These are phyloP conservation scores for Zygogramma bicolorata DNA, from an alignment of 2,888 invertebrate genomes.

Conservation along the genomic window DNA sequence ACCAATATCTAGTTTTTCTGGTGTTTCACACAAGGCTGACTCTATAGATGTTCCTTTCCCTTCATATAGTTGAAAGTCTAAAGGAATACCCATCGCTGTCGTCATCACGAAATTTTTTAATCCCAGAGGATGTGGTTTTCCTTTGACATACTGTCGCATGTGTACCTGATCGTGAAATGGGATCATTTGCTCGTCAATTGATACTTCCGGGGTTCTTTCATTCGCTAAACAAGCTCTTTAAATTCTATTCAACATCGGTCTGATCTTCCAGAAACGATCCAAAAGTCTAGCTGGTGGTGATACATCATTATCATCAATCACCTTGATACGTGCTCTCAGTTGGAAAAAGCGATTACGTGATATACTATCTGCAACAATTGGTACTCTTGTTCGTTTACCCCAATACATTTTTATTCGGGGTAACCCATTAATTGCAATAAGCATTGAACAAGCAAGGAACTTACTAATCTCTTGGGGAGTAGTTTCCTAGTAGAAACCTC, in stretches of 20 bases:
- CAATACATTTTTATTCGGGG: neutral
- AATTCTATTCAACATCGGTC: neutral
- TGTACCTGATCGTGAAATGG: neutral
- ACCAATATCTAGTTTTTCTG: constrained; percentile 31
- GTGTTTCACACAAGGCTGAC: constrained; percentile 11
- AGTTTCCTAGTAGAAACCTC: neutral
- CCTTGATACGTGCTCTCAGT: neutral
- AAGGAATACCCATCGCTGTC: constrained; percentile 8
- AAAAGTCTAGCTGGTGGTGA: neutral
- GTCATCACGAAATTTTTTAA: constrained; percentile 19
- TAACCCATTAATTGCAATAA: neutral
- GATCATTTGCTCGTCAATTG: neutral
- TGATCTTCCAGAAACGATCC: neutral
- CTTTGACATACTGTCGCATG: no score
- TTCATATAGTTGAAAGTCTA: constrained; percentile 18
- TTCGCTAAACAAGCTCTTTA: neutral
- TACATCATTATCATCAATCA: neutral
- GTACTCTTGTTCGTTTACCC: neutral
- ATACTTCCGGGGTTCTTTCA: neutral
- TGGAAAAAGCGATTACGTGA: neutral
- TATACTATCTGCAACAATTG: neutral
- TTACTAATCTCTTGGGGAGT: neutral
- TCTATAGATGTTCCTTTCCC: constrained; percentile 12
- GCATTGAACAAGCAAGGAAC: neutral
- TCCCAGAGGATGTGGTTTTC: constrained; percentile 14